Conservation (phyloP, 2,797 vertebrate species). For the Myripristis murdjan region DNA sequence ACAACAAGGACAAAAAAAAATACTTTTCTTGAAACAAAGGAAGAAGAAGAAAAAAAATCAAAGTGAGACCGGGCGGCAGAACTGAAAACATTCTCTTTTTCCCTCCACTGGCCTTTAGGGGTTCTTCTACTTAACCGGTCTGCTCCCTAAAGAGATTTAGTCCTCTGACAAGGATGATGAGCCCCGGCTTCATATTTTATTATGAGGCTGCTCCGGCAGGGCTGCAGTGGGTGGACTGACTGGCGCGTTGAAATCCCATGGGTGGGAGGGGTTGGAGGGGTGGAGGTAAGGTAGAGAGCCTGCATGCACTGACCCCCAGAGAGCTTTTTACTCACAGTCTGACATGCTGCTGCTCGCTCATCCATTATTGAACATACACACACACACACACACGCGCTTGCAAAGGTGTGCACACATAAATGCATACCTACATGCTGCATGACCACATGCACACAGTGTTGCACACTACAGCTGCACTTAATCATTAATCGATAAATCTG, state of each 20-base stretch:
- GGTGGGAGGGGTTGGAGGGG: constrained; percentile 28
- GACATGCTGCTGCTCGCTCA: constrained; percentile 45
- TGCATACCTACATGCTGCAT: not conserved
- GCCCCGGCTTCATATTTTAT: constrained; percentile 47
- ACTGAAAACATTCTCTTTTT: not conserved
- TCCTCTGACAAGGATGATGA: constrained; percentile 42
- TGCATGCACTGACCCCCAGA: constrained; percentile 20
- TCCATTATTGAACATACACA: constrained; percentile 69
- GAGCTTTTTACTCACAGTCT: constrained; percentile 44
- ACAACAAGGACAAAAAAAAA: not conserved
- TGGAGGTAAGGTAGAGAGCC: not conserved
- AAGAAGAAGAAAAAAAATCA: not conserved
- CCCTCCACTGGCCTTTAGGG: not conserved
- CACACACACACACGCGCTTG: constrained; percentile 8
- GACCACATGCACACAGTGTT: constrained; percentile 1
- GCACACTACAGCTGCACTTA: constrained; percentile 12
- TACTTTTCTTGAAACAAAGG: not conserved
- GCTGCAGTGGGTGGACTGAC: constrained; percentile 7
- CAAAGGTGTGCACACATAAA: not conserved
- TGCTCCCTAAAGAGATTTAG: constrained; percentile 22
- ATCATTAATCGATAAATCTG: no score
- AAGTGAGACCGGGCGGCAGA: not conserved
- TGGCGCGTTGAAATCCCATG: constrained; percentile 16
- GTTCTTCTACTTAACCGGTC: not conserved
- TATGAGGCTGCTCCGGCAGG: not conserved